Evolutionary conservation across 2,888 invertebrate species (phyloP).

Genomic region (Hypselothyrea guttata): DNA sequence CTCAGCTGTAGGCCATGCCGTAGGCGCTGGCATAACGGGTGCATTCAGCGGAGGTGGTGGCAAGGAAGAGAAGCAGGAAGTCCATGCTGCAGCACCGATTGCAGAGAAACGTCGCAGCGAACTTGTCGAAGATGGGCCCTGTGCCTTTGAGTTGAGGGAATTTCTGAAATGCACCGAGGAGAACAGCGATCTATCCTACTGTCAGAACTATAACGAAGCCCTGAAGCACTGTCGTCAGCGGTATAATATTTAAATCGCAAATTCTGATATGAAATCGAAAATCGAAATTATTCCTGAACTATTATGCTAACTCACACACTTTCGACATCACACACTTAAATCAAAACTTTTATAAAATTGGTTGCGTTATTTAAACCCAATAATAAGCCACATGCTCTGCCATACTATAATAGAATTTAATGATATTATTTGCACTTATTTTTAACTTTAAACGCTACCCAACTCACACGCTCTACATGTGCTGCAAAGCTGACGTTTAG

Average conservation of each 20-base stretch:
- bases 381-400: neutral
- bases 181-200: constrained; percentile 52
- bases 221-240: constrained; percentile 55
- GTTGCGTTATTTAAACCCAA: neutral
- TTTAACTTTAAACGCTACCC: constrained; percentile 4
- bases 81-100: constrained; percentile 7
- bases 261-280: neutral
- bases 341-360: no score
- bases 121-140: constrained; percentile 58
- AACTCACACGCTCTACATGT: neutral
- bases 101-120: constrained; percentile 24
- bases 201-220: constrained; percentile 60
- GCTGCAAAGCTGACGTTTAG: constrained; percentile 6
- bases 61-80: constrained; percentile 1
- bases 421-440: neutral
- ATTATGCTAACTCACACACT: no score
- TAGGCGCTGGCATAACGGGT: constrained; percentile 60
- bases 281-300: no score
- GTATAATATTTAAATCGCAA: constrained; percentile 48
- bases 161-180: constrained; percentile 66
- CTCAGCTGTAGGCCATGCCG: constrained; percentile 66
- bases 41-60: constrained; percentile 54
- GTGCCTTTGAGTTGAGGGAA: constrained; percentile 54
- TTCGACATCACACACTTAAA: no score
- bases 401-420: neutral